Evolutionary conservation across 2,888 invertebrate species (phyloP).

Genomic region (Patella pellucida): DNA sequence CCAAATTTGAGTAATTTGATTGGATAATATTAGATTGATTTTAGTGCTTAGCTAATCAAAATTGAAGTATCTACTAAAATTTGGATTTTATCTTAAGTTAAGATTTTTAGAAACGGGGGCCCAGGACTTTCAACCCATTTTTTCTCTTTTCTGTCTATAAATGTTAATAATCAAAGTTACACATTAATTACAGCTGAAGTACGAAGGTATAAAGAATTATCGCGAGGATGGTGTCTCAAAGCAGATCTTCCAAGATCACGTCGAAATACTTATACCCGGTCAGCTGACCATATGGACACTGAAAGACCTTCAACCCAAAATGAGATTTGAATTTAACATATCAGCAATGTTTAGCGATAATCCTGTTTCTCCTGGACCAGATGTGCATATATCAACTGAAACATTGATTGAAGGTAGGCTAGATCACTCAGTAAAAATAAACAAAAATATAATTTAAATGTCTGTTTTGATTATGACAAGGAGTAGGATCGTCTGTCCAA

Average conservation of each 20-base stretch:
- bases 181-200: constrained; percentile 51
- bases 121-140: too few species aligned
- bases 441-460: too few species aligned
- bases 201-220: constrained; percentile 59
- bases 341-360: constrained; percentile 64
- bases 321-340: constrained; percentile 67
- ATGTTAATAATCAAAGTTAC: too few species aligned
- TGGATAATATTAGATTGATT: too few species aligned
- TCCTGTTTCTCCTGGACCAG: constrained; percentile 44
- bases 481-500: too few species aligned
- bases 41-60: too few species aligned
- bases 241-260: constrained; percentile 35
- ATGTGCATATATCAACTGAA: constrained; percentile 53
- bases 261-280: constrained; percentile 47
- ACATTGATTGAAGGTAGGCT: constrained; percentile 61
- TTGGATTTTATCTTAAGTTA: too few species aligned
- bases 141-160: too few species aligned
- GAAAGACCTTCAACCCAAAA: constrained; percentile 61
- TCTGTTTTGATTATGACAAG: too few species aligned
- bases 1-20: too few species aligned
- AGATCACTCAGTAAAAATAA: not conserved
- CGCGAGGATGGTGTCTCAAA: constrained; percentile 50
- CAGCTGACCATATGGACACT: constrained; percentile 52
- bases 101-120: too few species aligned
- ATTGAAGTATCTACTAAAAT: too few species aligned